A percentile compares a stretch with the other conserved stretches of the same genome.
Evolutionary conservation across 2,888 invertebrate genomes (phyloP).

Genomic region (Hofmannophila pseudospretella): DNA sequence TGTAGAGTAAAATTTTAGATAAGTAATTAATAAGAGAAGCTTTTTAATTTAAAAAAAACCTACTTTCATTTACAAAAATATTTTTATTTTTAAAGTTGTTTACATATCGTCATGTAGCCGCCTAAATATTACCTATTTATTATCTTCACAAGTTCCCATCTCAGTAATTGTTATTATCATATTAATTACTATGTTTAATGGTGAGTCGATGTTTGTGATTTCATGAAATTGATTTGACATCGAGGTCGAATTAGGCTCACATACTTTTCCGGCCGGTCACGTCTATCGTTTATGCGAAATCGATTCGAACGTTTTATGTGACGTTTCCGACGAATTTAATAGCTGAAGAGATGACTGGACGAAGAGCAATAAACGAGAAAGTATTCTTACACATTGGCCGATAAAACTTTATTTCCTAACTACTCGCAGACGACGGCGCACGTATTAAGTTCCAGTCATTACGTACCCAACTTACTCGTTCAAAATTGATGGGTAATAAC

Average conservation of each 20-base stretch:
- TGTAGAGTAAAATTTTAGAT: too few relatives aligned
- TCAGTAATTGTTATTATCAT: too few relatives aligned
- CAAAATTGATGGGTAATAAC: conserved; percentile 24
- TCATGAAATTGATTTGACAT: conserved; percentile 32
- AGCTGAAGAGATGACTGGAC: conserved; percentile 66
- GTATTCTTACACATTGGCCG: conserved; percentile 69
- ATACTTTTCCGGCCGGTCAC: conserved; percentile 59
- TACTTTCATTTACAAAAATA: too few relatives aligned
- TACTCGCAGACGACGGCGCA: conserved; percentile 33
- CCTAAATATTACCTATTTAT: too few relatives aligned
- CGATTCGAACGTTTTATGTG: conserved; percentile 72
- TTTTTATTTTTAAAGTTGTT: too few relatives aligned
- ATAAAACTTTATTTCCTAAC: conserved; percentile 60
- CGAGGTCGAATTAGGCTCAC: conserved; percentile 54
- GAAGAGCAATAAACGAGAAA: conserved; percentile 70
- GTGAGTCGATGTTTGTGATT: too few relatives aligned
- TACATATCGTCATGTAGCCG: too few relatives aligned
- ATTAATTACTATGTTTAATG: too few relatives aligned
- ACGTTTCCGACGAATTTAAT: conserved; percentile 73
- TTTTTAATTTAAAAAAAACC: too few relatives aligned
- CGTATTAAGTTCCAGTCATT: conserved; percentile 30
- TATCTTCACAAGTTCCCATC: too few relatives aligned
- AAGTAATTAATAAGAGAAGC: too few relatives aligned
- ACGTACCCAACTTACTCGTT: conserved; percentile 23
- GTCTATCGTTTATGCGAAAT: conserved; percentile 75